phyloP scores from a whole-genome alignment of 2,797 vertebrate genomes.

The Melanotaenia boesemani region DNA sequence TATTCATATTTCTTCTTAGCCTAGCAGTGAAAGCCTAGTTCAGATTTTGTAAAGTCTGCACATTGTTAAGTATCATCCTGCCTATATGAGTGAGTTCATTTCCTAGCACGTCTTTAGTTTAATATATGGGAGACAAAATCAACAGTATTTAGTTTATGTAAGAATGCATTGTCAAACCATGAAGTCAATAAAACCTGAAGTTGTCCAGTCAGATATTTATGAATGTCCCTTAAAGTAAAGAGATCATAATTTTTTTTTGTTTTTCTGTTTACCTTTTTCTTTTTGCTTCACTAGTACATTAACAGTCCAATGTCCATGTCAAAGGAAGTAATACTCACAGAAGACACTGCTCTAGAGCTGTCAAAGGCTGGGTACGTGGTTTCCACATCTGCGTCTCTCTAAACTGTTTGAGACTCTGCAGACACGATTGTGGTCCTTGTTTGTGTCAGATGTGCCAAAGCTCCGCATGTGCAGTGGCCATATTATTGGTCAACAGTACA shows the following conservation, averaged over 20 bases:
- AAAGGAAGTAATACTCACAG: neutral
- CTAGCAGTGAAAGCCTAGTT: slow-evolving; percentile 5
- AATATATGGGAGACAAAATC: too few relatives aligned
- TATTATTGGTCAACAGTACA: neutral
- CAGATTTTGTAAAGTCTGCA: slow-evolving; percentile 4
- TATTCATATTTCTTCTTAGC: slow-evolving; percentile 4
- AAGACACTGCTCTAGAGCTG: neutral
- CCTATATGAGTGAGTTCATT: slow-evolving; percentile 1
- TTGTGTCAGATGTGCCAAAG: neutral
- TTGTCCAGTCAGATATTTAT: neutral
- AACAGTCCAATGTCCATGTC: neutral
- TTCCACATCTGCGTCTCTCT: neutral
- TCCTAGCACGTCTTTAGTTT: slow-evolving; percentile 2
- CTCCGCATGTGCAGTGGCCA: neutral
- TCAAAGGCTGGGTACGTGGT: neutral
- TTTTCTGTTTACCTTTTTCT: neutral
- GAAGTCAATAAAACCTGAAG: neutral
- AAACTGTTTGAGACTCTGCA: neutral
- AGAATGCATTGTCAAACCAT: neutral
- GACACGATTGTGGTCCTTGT: neutral
- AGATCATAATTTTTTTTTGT: too few relatives aligned
- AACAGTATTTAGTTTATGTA: neutral
- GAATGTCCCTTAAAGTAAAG: slow-evolving; percentile 3
- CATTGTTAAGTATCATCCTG: slow-evolving; percentile 3
- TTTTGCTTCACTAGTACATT: neutral